Base-by-base conservation (phyloP, 2,113 vertebrate genomes). In the Boleophthalmus pectinirostris region DNA sequence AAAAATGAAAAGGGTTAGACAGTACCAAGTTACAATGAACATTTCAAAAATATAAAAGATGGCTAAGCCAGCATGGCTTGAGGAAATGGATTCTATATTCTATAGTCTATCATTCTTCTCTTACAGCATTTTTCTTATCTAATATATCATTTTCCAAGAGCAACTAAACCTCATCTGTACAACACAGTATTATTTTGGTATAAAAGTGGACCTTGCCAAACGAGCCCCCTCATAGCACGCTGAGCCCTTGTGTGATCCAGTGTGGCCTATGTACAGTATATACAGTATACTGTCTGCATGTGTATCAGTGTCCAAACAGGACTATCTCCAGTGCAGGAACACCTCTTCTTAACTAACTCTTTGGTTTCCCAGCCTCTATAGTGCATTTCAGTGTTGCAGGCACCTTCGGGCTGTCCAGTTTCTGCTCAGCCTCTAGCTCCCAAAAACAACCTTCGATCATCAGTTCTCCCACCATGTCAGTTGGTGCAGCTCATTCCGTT, bases 401-500 rank as follows among this genome's bases (percentile, higher is more conserved):
- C 60, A n/a, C 43, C 78, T 83, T 80, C 45, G 68, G 77, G 81
- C 87, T 87, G 82, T 89, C 82, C 78, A 75, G 82, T 88, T 75
- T 68, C 75, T 14, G 33, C 76, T 75, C 74, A 73, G 78, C 74
- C 80, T 76, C 78, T 5, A 45, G 14, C 46, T 23, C 67, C 73
- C 69, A n/a, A 56, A 66, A 68, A 69, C 73, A 75, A 89, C 74
- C 72, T 68, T 85, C 80, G 57, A 43, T 84, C 82, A 78, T 85
- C 53, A 49, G 72, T 47, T 81, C 79, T 89, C 86, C 75, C 88
- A 90, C 80, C 88, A n/a, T 51, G 73, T 61, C 67, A 73, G 83
- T 77, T 5, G 71, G 74, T n/a, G 60, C 78, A 68, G 53, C 73
- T 96, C 95, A 96, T 86, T 96, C 95, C 0, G 93, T 79, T 86